Conservation (phyloP, 2,888 invertebrate species). For the Clistopyga incitator region DNA sequence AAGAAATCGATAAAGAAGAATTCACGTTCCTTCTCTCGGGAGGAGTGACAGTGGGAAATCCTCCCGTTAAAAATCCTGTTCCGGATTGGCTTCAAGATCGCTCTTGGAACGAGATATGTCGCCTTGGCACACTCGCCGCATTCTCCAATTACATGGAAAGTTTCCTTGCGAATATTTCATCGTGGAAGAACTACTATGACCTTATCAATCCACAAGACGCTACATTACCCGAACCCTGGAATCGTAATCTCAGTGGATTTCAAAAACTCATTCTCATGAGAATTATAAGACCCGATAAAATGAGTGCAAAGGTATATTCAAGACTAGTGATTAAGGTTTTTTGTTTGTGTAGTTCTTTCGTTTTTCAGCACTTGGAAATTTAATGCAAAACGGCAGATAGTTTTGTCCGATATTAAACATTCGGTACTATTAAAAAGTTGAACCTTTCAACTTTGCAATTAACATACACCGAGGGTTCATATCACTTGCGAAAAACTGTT, state of each 20-base stretch:
- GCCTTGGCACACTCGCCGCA: constrained; percentile 86
- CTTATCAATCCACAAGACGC: constrained; percentile 88
- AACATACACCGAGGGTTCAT: no score
- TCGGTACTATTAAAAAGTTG: no score
- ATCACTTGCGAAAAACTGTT: no score
- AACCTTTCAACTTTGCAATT: no score
- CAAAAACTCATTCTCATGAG: constrained; percentile 90
- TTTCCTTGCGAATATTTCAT: constrained; percentile 85
- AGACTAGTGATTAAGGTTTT: no score
- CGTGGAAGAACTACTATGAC: constrained; percentile 90
- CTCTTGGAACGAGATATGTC: constrained; percentile 92
- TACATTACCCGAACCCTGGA: constrained; percentile 88
- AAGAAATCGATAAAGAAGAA: constrained; percentile 87
- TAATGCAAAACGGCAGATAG: no score
- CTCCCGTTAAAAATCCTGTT: constrained; percentile 87
- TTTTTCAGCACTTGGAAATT: no score
- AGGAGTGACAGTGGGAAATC: constrained; percentile 89
- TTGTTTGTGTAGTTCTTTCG: no score
- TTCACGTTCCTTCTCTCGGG: constrained; percentile 91
- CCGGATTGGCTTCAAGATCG: constrained; percentile 90
- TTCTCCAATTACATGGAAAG: constrained; percentile 86
- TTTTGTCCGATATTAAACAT: no score
- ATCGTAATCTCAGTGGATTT: constrained; percentile 87
- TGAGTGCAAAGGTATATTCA: constrained; percentile 84
- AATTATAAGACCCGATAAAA: constrained; percentile 91